phyloP scores from a whole-genome alignment of 2,888 invertebrate genomes.

The Nymphalis c-album region DNA sequence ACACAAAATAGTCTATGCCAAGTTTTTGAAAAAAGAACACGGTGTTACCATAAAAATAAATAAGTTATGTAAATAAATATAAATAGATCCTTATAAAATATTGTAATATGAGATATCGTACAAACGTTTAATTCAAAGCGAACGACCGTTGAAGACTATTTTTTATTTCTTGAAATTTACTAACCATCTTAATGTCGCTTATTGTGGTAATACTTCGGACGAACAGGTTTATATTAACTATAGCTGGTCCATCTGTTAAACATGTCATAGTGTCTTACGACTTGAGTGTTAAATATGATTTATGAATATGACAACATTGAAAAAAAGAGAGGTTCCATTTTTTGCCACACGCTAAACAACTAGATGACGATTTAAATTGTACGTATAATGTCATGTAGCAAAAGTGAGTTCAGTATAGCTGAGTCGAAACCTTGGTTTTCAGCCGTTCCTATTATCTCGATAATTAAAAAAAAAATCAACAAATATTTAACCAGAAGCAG shows the following conservation, averaged over 20 bases:
- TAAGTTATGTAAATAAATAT: not conserved
- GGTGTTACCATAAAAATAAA: not conserved
- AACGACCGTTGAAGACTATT: constrained; percentile 37
- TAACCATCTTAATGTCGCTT: constrained; percentile 99
- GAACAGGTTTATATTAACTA: constrained; percentile 98
- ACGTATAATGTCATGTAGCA: too few relatives aligned
- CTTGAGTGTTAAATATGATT: constrained; percentile 18
- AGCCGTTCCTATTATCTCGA: too few relatives aligned
- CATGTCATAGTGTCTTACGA: constrained; percentile 42
- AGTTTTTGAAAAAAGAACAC: too few relatives aligned
- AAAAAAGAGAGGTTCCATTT: not conserved
- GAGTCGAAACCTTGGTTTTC: too few relatives aligned
- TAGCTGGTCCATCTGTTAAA: constrained; percentile 94
- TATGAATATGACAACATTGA: not conserved
- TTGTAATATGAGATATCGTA: constrained; percentile 38
- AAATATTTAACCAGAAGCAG: too few relatives aligned
- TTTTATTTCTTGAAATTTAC: constrained; percentile 67
- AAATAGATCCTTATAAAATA: not conserved
- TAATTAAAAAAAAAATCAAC: too few relatives aligned
- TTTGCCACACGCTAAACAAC: not conserved
- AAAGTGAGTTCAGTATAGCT: too few relatives aligned
- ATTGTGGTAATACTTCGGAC: constrained; percentile 98
- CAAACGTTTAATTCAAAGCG: constrained; percentile 36
- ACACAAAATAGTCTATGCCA: not conserved
- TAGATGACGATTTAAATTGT: not conserved